Evolutionary conservation across 2,888 invertebrate genomes (phyloP).

Genomic region (Aromia moschata): DNA sequence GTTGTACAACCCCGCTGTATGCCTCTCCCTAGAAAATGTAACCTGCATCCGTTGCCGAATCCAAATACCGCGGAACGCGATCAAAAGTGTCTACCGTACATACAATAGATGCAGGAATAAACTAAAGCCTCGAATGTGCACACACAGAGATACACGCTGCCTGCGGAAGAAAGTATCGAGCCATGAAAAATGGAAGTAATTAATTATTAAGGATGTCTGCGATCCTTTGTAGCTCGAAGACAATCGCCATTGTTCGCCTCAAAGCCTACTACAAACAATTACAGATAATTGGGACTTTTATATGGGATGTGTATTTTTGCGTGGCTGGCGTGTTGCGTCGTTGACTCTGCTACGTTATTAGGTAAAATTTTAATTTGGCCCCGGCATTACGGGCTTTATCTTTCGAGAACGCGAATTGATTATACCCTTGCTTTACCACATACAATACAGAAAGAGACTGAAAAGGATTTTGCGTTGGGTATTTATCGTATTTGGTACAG

Average conservation of each 20-base stretch:
- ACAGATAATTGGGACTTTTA: constrained; percentile 57
- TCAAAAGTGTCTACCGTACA: constrained; percentile 57
- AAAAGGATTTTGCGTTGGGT: no score
- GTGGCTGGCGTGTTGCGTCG: constrained; percentile 22
- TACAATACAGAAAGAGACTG: no score
- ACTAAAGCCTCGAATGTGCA: constrained; percentile 51
- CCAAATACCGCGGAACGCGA: constrained; percentile 46
- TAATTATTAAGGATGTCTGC: constrained; percentile 53
- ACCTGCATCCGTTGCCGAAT: no score
- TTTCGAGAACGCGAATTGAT: no score
- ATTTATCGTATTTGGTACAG: no score
- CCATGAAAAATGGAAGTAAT: constrained; percentile 50
- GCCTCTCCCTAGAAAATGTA: no score
- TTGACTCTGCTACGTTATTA: constrained; percentile 9
- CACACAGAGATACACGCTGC: no score
- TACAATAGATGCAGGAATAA: constrained; percentile 57
- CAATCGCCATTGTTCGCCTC: constrained; percentile 55
- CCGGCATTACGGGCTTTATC: constrained; percentile 12
- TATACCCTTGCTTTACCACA: no score
- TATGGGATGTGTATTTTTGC: constrained; percentile 47
- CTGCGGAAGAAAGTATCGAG: constrained; percentile 50
- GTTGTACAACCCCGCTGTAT: no score
- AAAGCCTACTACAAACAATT: constrained; percentile 50
- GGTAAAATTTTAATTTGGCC: constrained; percentile 24
- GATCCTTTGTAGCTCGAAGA: constrained; percentile 46